Evolutionary conservation across 2,797 vertebrate species (phyloP).

Genomic region (Enoplosus armatus): DNA sequence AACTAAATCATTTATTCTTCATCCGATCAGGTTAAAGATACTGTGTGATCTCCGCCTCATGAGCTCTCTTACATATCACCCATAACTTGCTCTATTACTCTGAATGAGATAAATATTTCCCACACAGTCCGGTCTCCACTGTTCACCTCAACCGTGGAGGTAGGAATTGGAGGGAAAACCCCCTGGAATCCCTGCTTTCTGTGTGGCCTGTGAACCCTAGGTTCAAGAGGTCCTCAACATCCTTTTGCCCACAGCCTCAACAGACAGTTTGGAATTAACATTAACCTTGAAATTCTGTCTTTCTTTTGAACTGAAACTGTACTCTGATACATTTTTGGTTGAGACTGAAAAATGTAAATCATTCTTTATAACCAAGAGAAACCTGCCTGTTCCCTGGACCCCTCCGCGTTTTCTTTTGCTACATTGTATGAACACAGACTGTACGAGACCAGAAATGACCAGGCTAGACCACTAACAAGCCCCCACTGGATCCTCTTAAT

Average conservation of each 20-base stretch:
- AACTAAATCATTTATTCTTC: conserved; percentile 50
- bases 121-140: conserved; percentile 67
- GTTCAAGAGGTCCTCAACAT: conserved; percentile 13
- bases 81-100: conserved; percentile 34
- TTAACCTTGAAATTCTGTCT: not conserved
- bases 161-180: conserved; percentile 69
- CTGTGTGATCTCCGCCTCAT: conserved; percentile 17
- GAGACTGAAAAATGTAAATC: not conserved
- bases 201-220: conserved; percentile 71
- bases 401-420: conserved; percentile 2
- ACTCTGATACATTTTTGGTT: not conserved
- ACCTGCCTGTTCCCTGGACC: not conserved
- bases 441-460: conserved; percentile 47
- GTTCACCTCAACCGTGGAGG: conserved; percentile 76
- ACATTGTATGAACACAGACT: conserved; percentile 26
- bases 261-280: not conserved
- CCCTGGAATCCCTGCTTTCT: conserved; percentile 64
- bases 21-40: conserved; percentile 53
- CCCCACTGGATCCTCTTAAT: conserved; percentile 73
- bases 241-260: not conserved
- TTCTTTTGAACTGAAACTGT: not conserved
- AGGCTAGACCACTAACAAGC: conserved; percentile 73
- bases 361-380: not conserved
- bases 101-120: conserved; percentile 61
- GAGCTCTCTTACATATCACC: conserved; percentile 10